Percentiles rank a stretch among this genome's conserved stretches.
phyloP scores from a whole-genome alignment of 2,888 invertebrate species.

The Idaea dimidiata region DNA sequence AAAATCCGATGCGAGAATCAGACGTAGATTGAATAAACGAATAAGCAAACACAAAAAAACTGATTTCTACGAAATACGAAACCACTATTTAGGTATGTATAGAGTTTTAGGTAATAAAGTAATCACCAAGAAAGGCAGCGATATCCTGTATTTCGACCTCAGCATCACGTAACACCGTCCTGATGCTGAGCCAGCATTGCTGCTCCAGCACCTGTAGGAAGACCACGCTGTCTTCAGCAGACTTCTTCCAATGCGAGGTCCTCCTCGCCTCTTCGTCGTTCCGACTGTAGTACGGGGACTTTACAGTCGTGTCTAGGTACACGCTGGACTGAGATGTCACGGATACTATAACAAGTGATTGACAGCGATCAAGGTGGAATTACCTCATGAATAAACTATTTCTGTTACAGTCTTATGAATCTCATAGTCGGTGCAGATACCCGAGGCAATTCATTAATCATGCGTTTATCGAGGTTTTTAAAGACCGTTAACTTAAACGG shows the following conservation, averaged over 20 bases:
- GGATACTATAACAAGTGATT: slow-evolving; percentile 57
- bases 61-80: too few relatives aligned
- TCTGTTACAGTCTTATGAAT: slow-evolving; percentile 10
- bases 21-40: too few relatives aligned
- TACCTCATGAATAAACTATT: slow-evolving; percentile 15
- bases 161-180: slow-evolving; percentile 64
- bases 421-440: too few relatives aligned
- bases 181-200: slow-evolving; percentile 63
- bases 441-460: too few relatives aligned
- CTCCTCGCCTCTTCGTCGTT: slow-evolving; percentile 62
- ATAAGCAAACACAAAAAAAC: too few relatives aligned
- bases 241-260: slow-evolving; percentile 28
- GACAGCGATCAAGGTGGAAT: slow-evolving; percentile 43
- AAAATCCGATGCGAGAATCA: too few relatives aligned
- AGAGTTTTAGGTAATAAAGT: slow-evolving; percentile 13
- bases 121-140: slow-evolving; percentile 71
- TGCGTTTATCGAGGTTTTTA: too few relatives aligned
- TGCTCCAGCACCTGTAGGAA: slow-evolving; percentile 61
- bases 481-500: too few relatives aligned
- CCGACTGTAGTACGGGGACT: slow-evolving; percentile 68
- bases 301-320: slow-evolving; percentile 70
- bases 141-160: slow-evolving; percentile 78
- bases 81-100: background rate
- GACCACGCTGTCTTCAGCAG: slow-evolving; percentile 44
- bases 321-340: slow-evolving; percentile 80